phyloP scores from a whole-genome alignment of 2,797 vertebrate genomes.

The Remorina albescens region DNA sequence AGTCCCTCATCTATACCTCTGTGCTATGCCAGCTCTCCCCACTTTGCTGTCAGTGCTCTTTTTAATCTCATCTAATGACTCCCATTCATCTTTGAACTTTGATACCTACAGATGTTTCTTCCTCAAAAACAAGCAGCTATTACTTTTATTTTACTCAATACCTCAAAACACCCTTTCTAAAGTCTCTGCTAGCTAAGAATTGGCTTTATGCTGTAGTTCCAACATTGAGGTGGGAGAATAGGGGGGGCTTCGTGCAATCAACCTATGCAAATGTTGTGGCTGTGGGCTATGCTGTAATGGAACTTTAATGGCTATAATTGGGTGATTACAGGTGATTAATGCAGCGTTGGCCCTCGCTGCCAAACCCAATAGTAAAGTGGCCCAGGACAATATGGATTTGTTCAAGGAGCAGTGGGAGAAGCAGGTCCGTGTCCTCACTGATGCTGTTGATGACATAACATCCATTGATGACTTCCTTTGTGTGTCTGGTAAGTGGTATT shows the following conservation, averaged over 20 bases:
- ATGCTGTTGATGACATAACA: slow-evolving; percentile 98
- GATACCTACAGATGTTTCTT: slow-evolving; percentile 57
- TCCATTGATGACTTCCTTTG: slow-evolving; percentile 99
- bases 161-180: slow-evolving; percentile 58
- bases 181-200: slow-evolving; percentile 67
- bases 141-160: slow-evolving; percentile 69
- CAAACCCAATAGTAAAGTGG: slow-evolving; percentile 98
- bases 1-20: slow-evolving; percentile 19
- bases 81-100: slow-evolving; percentile 72
- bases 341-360: slow-evolving; percentile 95
- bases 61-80: slow-evolving; percentile 75
- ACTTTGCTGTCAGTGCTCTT: slow-evolving; percentile 47
- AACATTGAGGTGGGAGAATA: slow-evolving; percentile 31
- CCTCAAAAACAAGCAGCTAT: slow-evolving; percentile 63
- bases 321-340: slow-evolving; percentile 95
- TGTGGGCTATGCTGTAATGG: slow-evolving; percentile 69
- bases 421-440: slow-evolving; percentile 96
- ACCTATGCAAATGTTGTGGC: slow-evolving; percentile 76
- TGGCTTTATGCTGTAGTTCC: slow-evolving; percentile 53
- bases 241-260: slow-evolving; percentile 62
- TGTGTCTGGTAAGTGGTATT: slow-evolving; percentile 92
- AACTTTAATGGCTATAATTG: slow-evolving; percentile 80
- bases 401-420: slow-evolving; percentile 99
- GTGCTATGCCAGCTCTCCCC: slow-evolving; percentile 31
- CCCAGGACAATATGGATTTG: slow-evolving; percentile 99